Evolutionary conservation across 2,797 vertebrate species (phyloP), one percentile per base, ranked within the genome.

Genomic region (Sus cebifrons): DNA sequence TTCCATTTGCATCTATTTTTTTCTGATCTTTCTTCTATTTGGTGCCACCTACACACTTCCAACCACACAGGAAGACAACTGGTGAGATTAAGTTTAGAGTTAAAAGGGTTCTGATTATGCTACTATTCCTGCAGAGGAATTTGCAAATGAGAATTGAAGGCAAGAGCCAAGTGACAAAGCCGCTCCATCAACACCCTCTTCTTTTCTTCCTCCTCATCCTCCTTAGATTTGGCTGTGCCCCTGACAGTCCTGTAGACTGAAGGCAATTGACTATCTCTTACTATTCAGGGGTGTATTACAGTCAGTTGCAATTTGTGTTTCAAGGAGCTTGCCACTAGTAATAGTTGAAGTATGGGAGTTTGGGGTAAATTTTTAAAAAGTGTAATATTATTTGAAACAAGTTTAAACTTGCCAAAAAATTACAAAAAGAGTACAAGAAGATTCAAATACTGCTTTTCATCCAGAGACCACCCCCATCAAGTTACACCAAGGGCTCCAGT

Each of bases 21-120:
- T 95, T 84, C 67, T 36, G 6, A 87, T 92, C 81, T 95, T 92
- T 94, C 77, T 94, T 95, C 86, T 96, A 77, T 96, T 93, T 74
- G 54, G 89, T 89, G 54, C 95, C 78, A 82, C 96, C 96, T 68
- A 97, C 96, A 96, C 68, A 68, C 40, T 67, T 78, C 82, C 78
- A 85, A 75, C 74, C 85, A 75, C 36, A 73, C 92, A 96, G 78
- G 83, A 96, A 96, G 94, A 94, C 86, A 89, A 97, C 92, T 86
- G 79, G 70, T 75, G 70, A 95, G 67, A 94, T 86, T 91, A 68
- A 3, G 1, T 81, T 94, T 95, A 29, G 52, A 96, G 60, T 97
- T 93, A 84, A 73, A 94, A 96, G 84, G 27, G 32, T 60, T 95
- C 74, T 89, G 90, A 93, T 95, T 79, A 65, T 96, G 56, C 78